Conservation (phyloP, 2,888 invertebrate species). For the Drosophila tanythrix region DNA sequence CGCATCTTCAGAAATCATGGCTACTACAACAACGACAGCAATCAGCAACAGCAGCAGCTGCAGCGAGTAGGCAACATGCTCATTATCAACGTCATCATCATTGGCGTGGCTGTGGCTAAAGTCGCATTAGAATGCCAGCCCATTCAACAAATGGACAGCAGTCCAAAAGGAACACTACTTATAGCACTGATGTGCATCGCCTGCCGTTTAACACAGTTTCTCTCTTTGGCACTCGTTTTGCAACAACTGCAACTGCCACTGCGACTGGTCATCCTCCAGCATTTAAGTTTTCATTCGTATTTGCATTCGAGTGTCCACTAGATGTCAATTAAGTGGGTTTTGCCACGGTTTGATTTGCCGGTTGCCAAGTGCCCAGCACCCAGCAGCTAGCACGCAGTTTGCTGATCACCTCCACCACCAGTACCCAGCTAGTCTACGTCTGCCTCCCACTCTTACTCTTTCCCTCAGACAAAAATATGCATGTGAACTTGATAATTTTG, state of each 20-base stretch:
- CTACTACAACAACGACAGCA: conserved; percentile 30
- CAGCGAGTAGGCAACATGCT: conserved; percentile 68
- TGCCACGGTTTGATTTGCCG: conserved; percentile 73
- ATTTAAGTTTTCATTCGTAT: conserved; percentile 52
- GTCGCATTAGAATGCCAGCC: conserved; percentile 72
- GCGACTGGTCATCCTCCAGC: conserved; percentile 32
- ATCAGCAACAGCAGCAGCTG: conserved; percentile 16
- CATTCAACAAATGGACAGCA: conserved; percentile 61
- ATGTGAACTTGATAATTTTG: neutral
- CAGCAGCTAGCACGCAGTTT: conserved; percentile 34
- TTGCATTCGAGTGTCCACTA: conserved; percentile 81
- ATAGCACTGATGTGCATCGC: conserved; percentile 68
- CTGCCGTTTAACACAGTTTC: conserved; percentile 65
- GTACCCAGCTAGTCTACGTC: neutral
- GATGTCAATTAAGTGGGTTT: conserved; percentile 83
- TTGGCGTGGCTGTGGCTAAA: conserved; percentile 54
- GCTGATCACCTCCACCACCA: conserved; percentile 19
- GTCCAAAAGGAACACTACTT: conserved; percentile 72
- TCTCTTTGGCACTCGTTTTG: conserved; percentile 55
- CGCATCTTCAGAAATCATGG: conserved; percentile 70
- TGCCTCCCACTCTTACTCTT: conserved; percentile 23
- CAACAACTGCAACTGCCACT: conserved; percentile 18
- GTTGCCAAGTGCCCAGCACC: conserved; percentile 55
- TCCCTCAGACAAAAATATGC: neutral
- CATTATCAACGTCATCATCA: conserved; percentile 77